These are phyloP conservation scores for Phaonia tiefii DNA, from an alignment of 2,888 invertebrate genomes.

Conservation along the genomic window DNA sequence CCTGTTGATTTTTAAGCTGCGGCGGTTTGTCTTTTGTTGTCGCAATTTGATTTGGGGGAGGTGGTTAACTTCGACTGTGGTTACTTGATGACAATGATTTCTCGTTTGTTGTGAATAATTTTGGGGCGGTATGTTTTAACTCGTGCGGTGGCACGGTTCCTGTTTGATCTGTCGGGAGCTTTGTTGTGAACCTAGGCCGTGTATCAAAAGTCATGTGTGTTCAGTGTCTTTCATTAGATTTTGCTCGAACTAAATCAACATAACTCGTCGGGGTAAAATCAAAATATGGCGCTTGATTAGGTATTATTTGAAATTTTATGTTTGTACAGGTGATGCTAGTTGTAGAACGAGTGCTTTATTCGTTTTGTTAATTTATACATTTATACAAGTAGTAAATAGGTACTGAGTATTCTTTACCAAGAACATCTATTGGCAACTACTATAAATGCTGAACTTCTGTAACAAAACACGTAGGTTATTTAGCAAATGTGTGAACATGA, in stretches of 20 bases:
- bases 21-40: slow-evolving; percentile 15
- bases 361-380: no score
- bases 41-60: slow-evolving; percentile 43
- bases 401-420: no score
- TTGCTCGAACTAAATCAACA: slow-evolving; percentile 14
- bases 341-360: neutral
- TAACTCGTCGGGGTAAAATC: no score
- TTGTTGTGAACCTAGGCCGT: slow-evolving; percentile 46
- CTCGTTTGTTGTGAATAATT: neutral
- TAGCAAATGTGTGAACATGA: no score
- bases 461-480: no score
- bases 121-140: slow-evolving; percentile 40
- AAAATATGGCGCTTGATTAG: neutral
- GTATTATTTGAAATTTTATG: neutral
- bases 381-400: no score
- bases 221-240: neutral
- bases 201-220: slow-evolving; percentile 41
- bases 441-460: no score
- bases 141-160: neutral
- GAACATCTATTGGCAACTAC: no score
- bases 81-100: slow-evolving; percentile 4
- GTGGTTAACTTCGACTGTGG: slow-evolving; percentile 30
- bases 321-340: neutral
- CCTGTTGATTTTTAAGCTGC: slow-evolving; percentile 65
- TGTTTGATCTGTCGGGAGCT: slow-evolving; percentile 18